Evolutionary conservation across 1,140 invertebrate species (phyloP).

Genomic region (Brachionus sp.): DNA sequence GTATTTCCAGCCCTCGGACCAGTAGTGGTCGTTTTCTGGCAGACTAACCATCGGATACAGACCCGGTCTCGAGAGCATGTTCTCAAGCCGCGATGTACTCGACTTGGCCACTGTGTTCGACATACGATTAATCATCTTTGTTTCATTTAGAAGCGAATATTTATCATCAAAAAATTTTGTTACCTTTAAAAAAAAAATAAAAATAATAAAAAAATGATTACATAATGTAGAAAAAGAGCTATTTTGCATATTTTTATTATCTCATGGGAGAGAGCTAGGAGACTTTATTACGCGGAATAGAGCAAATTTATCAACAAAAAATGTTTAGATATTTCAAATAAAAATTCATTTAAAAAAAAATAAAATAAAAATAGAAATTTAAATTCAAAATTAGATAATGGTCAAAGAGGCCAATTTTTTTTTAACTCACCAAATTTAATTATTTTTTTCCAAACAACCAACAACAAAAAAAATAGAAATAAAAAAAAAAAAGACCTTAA

Average conservation of each 20-base stretch:
- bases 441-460: neutral
- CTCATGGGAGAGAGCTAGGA: neutral
- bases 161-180: conserved; percentile 45
- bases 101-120: neutral
- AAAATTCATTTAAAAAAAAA: neutral
- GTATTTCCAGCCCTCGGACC: conserved; percentile 26
- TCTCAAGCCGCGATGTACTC: neutral
- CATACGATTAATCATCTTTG: neutral
- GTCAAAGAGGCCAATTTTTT: neutral
- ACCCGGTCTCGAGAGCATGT: neutral
- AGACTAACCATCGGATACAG: conserved; percentile 25
- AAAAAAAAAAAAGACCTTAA: neutral
- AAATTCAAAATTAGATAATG: conserved; percentile 5
- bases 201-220: neutral
- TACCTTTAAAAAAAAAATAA: conserved; percentile 37
- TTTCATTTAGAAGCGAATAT: conserved; percentile 33
- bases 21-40: conserved; percentile 25
- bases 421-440: neutral
- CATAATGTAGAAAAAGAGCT: conserved; percentile 1
- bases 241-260: conserved; percentile 41
- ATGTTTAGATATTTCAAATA: conserved; percentile 35
- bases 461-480: neutral
- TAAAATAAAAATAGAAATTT: neutral
- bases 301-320: conserved; percentile 7
- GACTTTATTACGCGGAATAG: neutral